Evolutionary conservation across 2,888 invertebrate species (phyloP).

Genomic region (Tanytarsus gracilentus): DNA sequence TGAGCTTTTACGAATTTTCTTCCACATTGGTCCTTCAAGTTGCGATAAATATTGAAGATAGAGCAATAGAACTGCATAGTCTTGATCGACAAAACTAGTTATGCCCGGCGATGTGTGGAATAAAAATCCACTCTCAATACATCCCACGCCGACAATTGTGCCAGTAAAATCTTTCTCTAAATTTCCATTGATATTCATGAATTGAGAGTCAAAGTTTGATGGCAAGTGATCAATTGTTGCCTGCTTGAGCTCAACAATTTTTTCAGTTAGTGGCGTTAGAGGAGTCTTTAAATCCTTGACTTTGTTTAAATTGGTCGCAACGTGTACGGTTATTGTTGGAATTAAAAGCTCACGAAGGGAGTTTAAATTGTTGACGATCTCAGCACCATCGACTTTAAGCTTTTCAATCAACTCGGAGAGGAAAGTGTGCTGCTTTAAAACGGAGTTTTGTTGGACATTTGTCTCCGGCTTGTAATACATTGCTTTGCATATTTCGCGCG

Average conservation of each 20-base stretch:
- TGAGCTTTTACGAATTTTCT: constrained; percentile 76
- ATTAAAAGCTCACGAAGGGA: constrained; percentile 52
- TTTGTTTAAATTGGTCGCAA: constrained; percentile 56
- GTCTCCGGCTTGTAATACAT: constrained; percentile 47
- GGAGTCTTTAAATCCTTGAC: constrained; percentile 15
- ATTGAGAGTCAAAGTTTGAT: constrained; percentile 40
- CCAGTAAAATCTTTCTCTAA: constrained; percentile 44
- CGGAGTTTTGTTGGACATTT: constrained; percentile 60
- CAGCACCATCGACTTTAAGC: constrained; percentile 46
- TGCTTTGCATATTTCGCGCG: constrained; percentile 40
- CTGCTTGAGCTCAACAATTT: not conserved
- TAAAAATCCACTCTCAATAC: constrained; percentile 69
- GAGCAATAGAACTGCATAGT: constrained; percentile 64
- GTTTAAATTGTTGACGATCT: constrained; percentile 48
- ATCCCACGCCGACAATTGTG: constrained; percentile 69
- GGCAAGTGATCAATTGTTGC: constrained; percentile 35
- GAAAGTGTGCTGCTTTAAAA: constrained; percentile 69
- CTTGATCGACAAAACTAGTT: constrained; percentile 51
- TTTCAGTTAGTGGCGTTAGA: constrained; percentile 13
- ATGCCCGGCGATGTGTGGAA: constrained; percentile 60
- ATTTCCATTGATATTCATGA: constrained; percentile 35
- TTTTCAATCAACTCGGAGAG: constrained; percentile 56
- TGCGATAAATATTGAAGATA: constrained; percentile 72
- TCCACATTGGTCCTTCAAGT: constrained; percentile 70
- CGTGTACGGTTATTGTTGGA: constrained; percentile 55